Evolutionary conservation across 2,797 vertebrate species (phyloP), one percentile per base, ranked within the genome.

Genomic region (Poeciliopsis paucimaculata): DNA sequence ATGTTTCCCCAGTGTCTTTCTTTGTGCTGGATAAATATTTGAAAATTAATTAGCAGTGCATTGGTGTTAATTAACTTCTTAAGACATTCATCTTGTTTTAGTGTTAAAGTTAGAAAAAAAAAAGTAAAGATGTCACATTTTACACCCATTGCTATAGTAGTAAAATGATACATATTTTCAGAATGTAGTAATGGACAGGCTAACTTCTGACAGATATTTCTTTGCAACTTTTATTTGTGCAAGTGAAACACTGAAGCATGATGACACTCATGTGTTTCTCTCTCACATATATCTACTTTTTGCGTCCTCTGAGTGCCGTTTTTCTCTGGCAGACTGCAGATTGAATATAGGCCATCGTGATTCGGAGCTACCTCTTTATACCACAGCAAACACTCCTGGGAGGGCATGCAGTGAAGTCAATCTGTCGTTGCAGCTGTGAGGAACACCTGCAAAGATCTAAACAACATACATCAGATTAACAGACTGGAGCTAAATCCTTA

Each of bases 391-490:
- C 62, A 76, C 82, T 85, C 76, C 60, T 76, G 28, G 91, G 87
- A 87, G 75, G 76, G 53, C 71, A 23, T 51, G 72, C 73, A 77
- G 80, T 77, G 71, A 66, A 57, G 75, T 71, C 51, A 43, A 79
- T 53, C 72, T 88, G 89, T 90, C 86, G 82, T 78, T 85, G 84
- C 88, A 92, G 90, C 90, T 93, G 88, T 79, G 88, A 79, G 31
- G 75, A 87, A 89, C 90, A 92, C 82, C 90, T 91, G 90, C 74
- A 47, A 77, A 26, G 72, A 89, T 86, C 81, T 83, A 79, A 91
- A 89, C 86, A 82, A 73, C 75, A 73, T 2, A 39, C 34, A 51
- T 83, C 60, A 47, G 73, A 36, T 60, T 77, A 49, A 62, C 36
- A 47, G 47, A 75, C 53, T 72, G 34, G 28, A 76, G 64, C 28